These are phyloP conservation scores for Martes flavigula DNA, from an alignment of 2,797 vertebrate genomes.

Conservation along the genomic window DNA sequence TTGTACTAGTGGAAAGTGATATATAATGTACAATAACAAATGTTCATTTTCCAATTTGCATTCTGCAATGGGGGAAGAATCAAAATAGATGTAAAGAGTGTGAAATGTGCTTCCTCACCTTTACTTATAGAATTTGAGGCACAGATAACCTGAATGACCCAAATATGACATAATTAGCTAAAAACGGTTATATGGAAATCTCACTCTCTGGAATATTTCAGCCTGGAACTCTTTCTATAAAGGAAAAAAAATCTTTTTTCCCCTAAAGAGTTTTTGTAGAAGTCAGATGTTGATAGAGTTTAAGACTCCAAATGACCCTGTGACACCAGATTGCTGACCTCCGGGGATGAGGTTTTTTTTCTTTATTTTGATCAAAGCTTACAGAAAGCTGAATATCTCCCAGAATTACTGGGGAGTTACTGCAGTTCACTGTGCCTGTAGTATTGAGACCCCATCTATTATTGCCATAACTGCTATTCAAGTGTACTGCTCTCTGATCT, in stretches of 20 bases:
- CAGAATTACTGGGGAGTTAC: neutral
- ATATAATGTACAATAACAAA: neutral
- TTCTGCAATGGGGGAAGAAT: neutral
- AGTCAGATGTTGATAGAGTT: neutral
- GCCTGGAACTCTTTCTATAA: neutral
- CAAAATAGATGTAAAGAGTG: neutral
- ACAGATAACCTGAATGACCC: neutral
- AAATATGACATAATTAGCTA: neutral
- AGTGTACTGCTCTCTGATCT: constrained; percentile 39
- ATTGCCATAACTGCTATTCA: constrained; percentile 18
- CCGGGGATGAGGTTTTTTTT: neutral
- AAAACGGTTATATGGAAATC: neutral
- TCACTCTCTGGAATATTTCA: neutral
- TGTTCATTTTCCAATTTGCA: neutral
- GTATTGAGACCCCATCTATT: constrained; percentile 19
- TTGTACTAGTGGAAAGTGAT: neutral
- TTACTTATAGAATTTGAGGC: neutral
- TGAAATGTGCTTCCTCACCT: neutral
- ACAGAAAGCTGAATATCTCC: neutral
- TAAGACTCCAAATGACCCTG: neutral
- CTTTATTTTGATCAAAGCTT: constrained; percentile 51
- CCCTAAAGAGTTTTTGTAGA: neutral
- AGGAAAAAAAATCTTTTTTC: neutral
- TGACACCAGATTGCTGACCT: neutral
- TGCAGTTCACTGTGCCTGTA: neutral